Evolutionary conservation across 2,797 vertebrate species (phyloP).

Genomic region (Sphaeramia orbicularis): DNA sequence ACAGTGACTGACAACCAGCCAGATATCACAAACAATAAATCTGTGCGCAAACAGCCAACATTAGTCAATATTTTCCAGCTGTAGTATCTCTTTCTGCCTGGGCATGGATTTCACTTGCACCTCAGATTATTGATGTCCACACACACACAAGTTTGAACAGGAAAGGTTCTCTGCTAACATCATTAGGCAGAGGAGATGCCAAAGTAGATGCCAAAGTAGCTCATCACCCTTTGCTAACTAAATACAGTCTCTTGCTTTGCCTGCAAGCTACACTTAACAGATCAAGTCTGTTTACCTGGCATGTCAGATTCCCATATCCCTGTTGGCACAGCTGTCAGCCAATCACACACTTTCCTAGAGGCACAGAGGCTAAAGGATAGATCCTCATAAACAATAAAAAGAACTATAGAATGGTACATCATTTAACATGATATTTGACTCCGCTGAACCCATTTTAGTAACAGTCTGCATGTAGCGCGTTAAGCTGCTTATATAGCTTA

Average conservation of each 20-base stretch:
- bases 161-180: background rate
- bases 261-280: constrained; percentile 32
- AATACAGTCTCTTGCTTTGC: constrained; percentile 34
- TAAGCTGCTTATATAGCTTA: background rate
- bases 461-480: background rate
- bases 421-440: background rate
- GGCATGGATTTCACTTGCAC: background rate
- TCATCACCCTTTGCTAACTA: constrained; percentile 9
- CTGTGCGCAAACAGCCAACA: background rate
- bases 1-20: constrained; percentile 8
- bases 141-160: background rate
- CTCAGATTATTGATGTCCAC: constrained; percentile 1
- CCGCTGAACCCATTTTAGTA: background rate
- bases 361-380: constrained; percentile 22
- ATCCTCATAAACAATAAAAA: background rate
- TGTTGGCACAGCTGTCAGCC: constrained; percentile 36
- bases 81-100: background rate
- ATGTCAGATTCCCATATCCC: constrained; percentile 25
- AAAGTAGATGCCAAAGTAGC: background rate
- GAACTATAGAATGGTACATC: background rate
- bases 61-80: background rate
- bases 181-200: background rate
- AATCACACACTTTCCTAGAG: constrained; percentile 11
- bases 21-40: background rate
- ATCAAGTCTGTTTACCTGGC: constrained; percentile 39